Base-by-base conservation (phyloP, 2,113 vertebrate genomes). In the Dendropsophus ebraccatus region DNA sequence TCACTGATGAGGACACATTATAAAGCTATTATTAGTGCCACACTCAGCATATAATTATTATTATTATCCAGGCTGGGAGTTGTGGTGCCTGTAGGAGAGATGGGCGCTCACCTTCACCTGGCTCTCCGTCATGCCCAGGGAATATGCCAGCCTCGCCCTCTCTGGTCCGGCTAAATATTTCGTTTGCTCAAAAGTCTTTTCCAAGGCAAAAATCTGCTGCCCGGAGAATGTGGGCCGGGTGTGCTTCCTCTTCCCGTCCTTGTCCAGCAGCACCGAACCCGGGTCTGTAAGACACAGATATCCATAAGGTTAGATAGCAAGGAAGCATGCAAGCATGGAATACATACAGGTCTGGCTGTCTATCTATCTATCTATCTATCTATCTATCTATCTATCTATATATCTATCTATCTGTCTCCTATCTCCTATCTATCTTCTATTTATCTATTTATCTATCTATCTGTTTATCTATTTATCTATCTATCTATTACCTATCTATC, bases 121-220 rank as follows among this genome's bases (percentile, higher is more conserved):
- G 91, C 97, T 99, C 91, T 99, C 98, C 0, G 97, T 99, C 98
- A 99, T 99, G 11, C 97, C 98, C 92, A 99, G 89, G 0, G 96
- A 97, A 87, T 99, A 99, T 32, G 98, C 98, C 91, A 99, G 93
- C 7, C 98, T 90, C 82, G 97, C 98, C 83, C 97, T 91, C 91
- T 99, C 98, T 0, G 98, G 98, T 4, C 98, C 98, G 1, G 98
- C 98, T 90, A 99, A 93, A 87, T 99, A 99, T 89, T 99, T 99
- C 1, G 98, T 99, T 88, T 99, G 98, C 87, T 99, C 98, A 87
- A 99, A 99, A 89, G 98, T 99, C 92, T 99, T 99, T 94, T 99
- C 98, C 93, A 99, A 92, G 1, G 98, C 98, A 81, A 99, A 99
- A 87, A 99, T 99, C 91, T 99, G 98, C 91, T 99, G 98, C 2